These are phyloP conservation scores for Meleagris gallopavo DNA, from an alignment of 2,113 vertebrate species.

Conservation along the genomic window DNA sequence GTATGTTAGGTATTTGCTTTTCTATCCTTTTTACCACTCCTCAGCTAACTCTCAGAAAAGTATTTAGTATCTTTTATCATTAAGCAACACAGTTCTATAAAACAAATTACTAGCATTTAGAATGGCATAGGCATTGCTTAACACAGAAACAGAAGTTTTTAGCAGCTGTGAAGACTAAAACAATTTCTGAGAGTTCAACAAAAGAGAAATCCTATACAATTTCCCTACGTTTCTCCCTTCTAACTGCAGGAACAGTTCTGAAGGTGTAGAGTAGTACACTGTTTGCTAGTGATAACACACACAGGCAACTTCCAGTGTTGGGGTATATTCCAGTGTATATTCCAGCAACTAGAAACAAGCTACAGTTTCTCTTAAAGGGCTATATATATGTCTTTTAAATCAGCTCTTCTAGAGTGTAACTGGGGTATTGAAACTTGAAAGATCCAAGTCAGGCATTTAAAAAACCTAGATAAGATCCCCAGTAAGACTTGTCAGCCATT, in stretches of 20 bases:
- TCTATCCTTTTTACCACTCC: not conserved
- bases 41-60: not conserved
- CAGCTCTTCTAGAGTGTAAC: not conserved
- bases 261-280: not conserved
- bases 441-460: not conserved
- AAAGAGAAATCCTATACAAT: not conserved
- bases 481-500: not conserved
- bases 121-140: not conserved
- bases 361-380: not conserved
- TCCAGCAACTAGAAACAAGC: not conserved
- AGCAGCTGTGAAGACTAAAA: not conserved
- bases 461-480: not conserved
- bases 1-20: not conserved
- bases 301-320: not conserved
- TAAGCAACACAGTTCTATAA: not conserved
- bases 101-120: not conserved
- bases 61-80: not conserved
- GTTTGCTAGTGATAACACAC: not conserved
- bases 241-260: not conserved
- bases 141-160: not conserved
- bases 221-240: not conserved
- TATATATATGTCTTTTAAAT: not conserved
- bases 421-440: not conserved
- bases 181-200: not conserved
- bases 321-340: too few relatives aligned